Base-by-base conservation (phyloP, 1,140 invertebrate species). In the Lepidurus packardi region DNA sequence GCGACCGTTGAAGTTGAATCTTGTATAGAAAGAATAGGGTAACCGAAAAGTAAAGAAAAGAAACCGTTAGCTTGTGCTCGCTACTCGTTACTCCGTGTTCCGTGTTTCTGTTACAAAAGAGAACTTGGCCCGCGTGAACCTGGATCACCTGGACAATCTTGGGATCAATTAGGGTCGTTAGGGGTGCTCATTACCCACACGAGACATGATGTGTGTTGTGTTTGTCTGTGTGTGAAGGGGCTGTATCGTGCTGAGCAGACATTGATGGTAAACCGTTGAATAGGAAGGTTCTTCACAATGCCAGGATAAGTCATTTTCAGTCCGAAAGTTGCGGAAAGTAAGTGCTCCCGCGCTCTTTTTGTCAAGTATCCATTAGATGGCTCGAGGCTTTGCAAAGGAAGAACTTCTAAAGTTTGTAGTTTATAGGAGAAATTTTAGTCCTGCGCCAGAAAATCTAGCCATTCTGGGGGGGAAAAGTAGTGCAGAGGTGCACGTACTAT, bases 1-100 rank as follows among this genome's bases (percentile, higher is more conserved):
- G 53, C 53, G 53, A 65, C 53, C 53, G 53, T 65, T 65, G 53
- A 65, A 65, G 53, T 21, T 65, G 53, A 65, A 65, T 13, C 53
- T 65, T 65, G 16, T 65, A 21, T 65, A 21, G 21, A 65, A 65
- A 65, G 53, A 65, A 65, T 65, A 65, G 21, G 53, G 53, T 13
- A 65, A 21, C 53, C 34, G 34, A 16, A 13, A 65, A 65, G 53
- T 65, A 65, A 47, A 65, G 53, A 65, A 65, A 65, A 65, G 53
- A 65, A 65, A 65, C 53, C 53, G 53, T 65, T 65, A 65, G 16
- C 53, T 65, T 21, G 16, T 65, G 53, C 53, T 65, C 7, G 53
- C 53, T 21, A 21, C 53, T 65, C 53, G 13, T 65, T 65, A 65
- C 16, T 65, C 4, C 5, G 21, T 5, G 21, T 65, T 65, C 13